Conservation (phyloP, 2,888 invertebrate genomes). For the Thera britannica region DNA sequence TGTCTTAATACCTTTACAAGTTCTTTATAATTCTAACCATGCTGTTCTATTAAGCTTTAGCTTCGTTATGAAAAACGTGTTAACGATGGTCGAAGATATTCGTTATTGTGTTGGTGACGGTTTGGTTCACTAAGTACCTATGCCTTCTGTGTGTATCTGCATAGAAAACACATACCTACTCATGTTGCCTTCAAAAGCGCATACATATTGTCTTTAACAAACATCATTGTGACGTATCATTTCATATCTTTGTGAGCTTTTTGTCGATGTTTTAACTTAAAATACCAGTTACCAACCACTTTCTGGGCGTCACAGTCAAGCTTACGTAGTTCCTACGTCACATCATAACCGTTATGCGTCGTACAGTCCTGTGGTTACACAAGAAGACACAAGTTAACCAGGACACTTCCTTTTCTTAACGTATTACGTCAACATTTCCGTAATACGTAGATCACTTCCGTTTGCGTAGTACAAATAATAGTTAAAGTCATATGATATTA, state of each 20-base stretch:
- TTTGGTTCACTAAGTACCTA: constrained; percentile 11
- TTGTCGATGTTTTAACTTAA: too few relatives aligned
- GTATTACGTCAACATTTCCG: background rate
- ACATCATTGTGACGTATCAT: constrained; percentile 30
- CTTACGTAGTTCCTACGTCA: constrained; percentile 7
- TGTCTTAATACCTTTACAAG: too few relatives aligned
- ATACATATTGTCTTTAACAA: constrained; percentile 28
- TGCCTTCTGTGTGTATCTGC: background rate
- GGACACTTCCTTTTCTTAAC: constrained; percentile 3
- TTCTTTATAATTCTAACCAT: too few relatives aligned
- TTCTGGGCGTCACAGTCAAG: constrained; percentile 7
- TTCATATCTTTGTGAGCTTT: constrained; percentile 12
- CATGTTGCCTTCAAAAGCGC: constrained; percentile 5
- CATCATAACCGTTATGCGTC: background rate
- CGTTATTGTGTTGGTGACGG: constrained; percentile 37
- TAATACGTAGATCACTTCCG: background rate
- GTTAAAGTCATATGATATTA: background rate
- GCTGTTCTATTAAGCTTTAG: background rate
- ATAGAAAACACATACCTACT: constrained; percentile 1
- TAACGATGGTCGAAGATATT: constrained; percentile 31
- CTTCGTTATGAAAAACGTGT: constrained; percentile 11
- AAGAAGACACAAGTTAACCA: background rate
- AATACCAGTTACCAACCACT: background rate
- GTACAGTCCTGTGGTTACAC: background rate
- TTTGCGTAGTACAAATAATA: background rate